Conservation (phyloP, 2,888 invertebrate species). For the Protonemura montana region DNA sequence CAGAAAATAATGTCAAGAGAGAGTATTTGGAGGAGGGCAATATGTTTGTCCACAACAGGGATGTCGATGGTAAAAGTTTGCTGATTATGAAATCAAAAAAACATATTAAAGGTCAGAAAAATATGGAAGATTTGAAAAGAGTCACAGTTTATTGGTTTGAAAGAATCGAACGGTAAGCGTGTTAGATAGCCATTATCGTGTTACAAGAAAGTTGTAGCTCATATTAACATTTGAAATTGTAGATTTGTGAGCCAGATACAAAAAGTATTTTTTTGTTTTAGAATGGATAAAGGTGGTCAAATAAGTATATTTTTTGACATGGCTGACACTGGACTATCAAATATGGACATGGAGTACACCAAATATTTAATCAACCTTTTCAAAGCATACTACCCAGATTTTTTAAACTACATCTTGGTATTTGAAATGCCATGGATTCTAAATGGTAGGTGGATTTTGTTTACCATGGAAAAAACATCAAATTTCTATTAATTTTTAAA, state of each 20-base stretch:
- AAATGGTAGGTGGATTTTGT: conserved; percentile 67
- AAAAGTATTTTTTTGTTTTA: conserved; percentile 55
- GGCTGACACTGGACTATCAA: conserved; percentile 83
- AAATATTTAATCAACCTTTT: conserved; percentile 87
- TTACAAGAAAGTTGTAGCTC: too few species aligned
- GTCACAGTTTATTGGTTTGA: conserved; percentile 89
- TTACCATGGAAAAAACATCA: conserved; percentile 16
- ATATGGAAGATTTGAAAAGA: conserved; percentile 78
- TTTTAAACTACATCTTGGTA: conserved; percentile 87
- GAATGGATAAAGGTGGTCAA: conserved; percentile 76
- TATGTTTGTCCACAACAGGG: conserved; percentile 78
- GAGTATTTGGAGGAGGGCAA: conserved; percentile 80
- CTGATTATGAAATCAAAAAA: conserved; percentile 83
- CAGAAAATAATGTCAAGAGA: conserved; percentile 71
- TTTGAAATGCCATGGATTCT: conserved; percentile 95
- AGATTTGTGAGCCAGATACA: conserved; percentile 50
- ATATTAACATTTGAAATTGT: too few species aligned
- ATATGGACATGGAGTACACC: conserved; percentile 92
- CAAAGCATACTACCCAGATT: conserved; percentile 87
- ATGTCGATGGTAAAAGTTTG: conserved; percentile 79
- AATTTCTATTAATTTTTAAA: not conserved
- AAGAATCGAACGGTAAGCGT: conserved; percentile 71
- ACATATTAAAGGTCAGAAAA: conserved; percentile 79
- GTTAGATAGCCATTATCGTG: too few species aligned
- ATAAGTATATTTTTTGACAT: conserved; percentile 91